A percentile compares a stretch with the other conserved stretches of the same genome.
These are phyloP conservation scores for Fopius arisanus DNA, from an alignment of 1,140 invertebrate species.

Conservation along the genomic window DNA sequence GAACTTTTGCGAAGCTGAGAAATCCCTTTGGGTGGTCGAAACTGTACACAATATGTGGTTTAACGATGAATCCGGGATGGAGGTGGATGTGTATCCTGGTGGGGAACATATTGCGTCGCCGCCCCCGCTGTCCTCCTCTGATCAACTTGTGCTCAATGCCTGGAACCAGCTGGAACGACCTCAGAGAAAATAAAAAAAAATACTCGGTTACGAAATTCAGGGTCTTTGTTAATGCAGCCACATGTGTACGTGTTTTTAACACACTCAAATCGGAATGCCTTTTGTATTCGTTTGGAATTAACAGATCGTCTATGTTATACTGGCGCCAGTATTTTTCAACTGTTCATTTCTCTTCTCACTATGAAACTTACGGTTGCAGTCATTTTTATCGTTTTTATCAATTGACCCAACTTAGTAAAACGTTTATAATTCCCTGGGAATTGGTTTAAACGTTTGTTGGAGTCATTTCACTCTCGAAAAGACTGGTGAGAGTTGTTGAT, in stretches of 20 bases:
- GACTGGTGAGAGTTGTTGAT: too few species aligned
- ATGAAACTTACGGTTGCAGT: background rate
- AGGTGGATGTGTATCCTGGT: background rate
- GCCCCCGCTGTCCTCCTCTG: background rate
- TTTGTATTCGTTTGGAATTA: background rate
- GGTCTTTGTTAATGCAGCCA: background rate
- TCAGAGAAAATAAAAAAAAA: background rate
- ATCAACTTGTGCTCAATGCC: conserved; percentile 7
- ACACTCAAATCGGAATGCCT: background rate
- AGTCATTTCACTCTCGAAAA: too few species aligned
- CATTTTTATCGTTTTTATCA: background rate
- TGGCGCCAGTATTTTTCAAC: background rate
- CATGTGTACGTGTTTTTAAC: background rate
- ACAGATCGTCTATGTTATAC: background rate
- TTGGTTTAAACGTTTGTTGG: too few species aligned
- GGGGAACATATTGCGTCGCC: background rate
- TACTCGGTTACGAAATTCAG: conserved; percentile 6
- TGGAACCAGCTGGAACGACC: conserved; percentile 10
- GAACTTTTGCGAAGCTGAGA: background rate
- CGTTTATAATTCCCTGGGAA: too few species aligned
- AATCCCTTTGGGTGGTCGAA: background rate
- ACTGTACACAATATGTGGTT: conserved; percentile 5
- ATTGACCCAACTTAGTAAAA: too few species aligned
- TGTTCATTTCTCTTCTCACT: too few species aligned
- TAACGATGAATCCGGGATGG: background rate